Evolutionary conservation across 2,797 vertebrate species (phyloP).

Genomic region (Pangasius larnaudii): DNA sequence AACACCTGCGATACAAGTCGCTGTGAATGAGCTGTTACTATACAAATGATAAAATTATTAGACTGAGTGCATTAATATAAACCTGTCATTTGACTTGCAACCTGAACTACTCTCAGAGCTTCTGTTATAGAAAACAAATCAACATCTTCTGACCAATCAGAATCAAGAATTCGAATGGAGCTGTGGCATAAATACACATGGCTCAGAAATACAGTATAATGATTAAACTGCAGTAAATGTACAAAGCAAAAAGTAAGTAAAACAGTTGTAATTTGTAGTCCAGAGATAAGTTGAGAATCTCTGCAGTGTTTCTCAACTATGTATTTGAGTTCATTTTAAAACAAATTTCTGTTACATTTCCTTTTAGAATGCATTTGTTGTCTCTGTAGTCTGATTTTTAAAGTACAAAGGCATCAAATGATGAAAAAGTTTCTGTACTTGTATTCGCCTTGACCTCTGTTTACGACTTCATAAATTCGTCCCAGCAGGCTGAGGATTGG

Average conservation of each 20-base stretch:
- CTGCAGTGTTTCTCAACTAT: neutral
- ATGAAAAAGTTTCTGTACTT: constrained; percentile 60
- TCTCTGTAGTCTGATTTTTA: constrained; percentile 21
- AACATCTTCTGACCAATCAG: neutral
- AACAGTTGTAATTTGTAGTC: neutral
- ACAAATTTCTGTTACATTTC: constrained; percentile 3
- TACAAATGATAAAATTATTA: neutral
- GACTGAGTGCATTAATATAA: neutral
- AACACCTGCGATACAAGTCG: neutral
- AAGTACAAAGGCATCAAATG: constrained; percentile 14
- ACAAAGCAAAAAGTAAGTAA: neutral
- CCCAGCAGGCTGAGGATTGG: constrained; percentile 58
- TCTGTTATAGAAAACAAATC: neutral
- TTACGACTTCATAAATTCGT: constrained; percentile 67
- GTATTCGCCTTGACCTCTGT: constrained; percentile 65
- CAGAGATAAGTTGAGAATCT: neutral
- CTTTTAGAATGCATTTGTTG: constrained; percentile 49
- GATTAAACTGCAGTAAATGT: neutral
- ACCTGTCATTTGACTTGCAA: neutral
- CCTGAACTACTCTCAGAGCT: neutral
- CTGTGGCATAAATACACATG: neutral
- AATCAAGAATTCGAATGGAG: neutral
- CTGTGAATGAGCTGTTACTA: neutral
- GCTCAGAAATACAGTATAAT: neutral
- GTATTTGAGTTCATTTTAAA: neutral